Percentiles rank a stretch among this genome's conserved stretches.
Evolutionary conservation across 92 coral and sea anemone species (phyloP).

Genomic region (Actinostola sp.): DNA sequence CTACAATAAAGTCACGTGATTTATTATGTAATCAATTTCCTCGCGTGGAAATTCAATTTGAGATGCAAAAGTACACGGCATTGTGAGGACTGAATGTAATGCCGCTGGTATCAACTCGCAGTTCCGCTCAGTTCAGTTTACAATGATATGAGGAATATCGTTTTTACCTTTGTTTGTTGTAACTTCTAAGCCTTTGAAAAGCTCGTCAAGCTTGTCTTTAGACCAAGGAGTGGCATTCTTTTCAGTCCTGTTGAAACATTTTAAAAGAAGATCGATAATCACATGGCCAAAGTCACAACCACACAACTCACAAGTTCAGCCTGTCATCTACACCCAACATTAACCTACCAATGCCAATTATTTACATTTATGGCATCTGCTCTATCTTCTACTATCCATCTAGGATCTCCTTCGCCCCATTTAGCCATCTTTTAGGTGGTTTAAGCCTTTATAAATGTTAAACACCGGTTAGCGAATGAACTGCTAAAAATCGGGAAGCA

Average conservation of each 20-base stretch:
- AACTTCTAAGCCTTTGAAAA: conserved; percentile 71
- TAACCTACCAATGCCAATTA: conserved; percentile 97
- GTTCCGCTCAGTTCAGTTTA: background rate
- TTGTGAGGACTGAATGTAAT: too few relatives aligned
- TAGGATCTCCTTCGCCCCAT: conserved; percentile 99
- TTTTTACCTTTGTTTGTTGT: conserved; percentile 83
- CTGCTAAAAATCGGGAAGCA: background rate
- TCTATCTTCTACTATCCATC: conserved; percentile 99
- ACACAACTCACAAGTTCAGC: background rate
- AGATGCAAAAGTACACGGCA: too few relatives aligned
- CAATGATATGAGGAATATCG: too few relatives aligned
- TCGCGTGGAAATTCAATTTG: too few relatives aligned
- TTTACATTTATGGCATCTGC: conserved; percentile 98
- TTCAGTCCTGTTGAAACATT: conserved; percentile 99
- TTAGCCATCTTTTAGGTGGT: conserved; percentile 67
- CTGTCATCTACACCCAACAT: background rate
- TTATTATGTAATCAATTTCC: too few relatives aligned
- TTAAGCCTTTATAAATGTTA: background rate
- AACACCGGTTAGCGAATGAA: conserved; percentile 27
- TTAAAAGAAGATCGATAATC: too few relatives aligned
- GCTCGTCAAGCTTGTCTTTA: conserved; percentile 68
- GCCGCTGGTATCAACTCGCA: too few relatives aligned
- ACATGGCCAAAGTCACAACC: background rate
- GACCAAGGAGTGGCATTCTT: conserved; percentile 99
- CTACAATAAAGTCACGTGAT: too few relatives aligned